Evolutionary conservation across 2,797 vertebrate genomes (phyloP).

Genomic region (Syncerus caffer): DNA sequence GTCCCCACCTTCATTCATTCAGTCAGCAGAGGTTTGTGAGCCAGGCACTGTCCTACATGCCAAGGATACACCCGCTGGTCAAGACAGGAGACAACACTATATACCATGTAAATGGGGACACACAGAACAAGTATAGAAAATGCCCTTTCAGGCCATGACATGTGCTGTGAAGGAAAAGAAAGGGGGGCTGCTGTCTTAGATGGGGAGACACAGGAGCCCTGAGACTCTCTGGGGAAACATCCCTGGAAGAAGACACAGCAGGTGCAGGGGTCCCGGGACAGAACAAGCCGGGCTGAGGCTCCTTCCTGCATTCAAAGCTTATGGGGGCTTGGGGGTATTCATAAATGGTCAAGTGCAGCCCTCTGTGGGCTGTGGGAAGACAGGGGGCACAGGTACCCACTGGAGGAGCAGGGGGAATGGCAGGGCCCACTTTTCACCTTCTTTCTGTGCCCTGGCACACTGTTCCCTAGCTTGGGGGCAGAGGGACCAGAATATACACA

Average conservation of each 20-base stretch:
- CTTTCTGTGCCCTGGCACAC: not conserved
- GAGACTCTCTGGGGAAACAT: not conserved
- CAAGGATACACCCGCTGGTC: not conserved
- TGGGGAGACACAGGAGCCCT: rapidly evolving
- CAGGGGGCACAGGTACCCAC: not conserved
- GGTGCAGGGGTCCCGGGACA: not conserved
- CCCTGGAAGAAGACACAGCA: not conserved
- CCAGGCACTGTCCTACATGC: too few species aligned
- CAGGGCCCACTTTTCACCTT: not conserved
- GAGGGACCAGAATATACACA: not conserved
- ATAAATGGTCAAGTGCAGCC: not conserved
- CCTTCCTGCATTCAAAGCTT: not conserved
- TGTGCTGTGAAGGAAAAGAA: not conserved
- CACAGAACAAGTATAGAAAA: rapidly evolving
- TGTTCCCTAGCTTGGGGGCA: too few species aligned
- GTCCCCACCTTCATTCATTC: too few species aligned
- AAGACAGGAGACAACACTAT: not conserved
- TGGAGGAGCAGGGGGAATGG: not conserved
- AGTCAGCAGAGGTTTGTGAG: too few species aligned
- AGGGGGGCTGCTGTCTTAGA: too few species aligned
- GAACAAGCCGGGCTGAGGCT: rapidly evolving
- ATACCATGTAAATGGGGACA: rapidly evolving
- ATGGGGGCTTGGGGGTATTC: rapidly evolving
- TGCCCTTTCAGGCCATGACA: rapidly evolving
- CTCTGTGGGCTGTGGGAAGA: not conserved